Percentiles rank a stretch among this genome's conserved stretches.
Evolutionary conservation across 2,113 vertebrate genomes (phyloP).

Genomic region (Telmatochromis sp.): DNA sequence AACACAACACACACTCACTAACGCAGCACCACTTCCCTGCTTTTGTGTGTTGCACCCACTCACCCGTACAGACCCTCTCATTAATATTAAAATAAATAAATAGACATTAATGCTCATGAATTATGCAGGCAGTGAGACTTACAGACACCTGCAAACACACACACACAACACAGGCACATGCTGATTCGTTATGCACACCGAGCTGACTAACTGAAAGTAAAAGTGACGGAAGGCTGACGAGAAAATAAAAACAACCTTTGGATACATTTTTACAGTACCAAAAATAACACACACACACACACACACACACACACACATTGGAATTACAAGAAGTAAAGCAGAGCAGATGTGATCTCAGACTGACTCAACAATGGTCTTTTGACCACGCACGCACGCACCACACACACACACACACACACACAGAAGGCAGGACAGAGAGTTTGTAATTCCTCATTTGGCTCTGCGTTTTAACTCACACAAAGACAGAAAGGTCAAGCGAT

Average conservation of each 20-base stretch:
- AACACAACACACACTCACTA: not conserved
- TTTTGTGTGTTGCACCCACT: slow-evolving; percentile 25
- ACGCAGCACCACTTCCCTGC: not conserved
- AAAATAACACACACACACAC: not conserved
- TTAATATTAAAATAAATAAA: slow-evolving; percentile 64
- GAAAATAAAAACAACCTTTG: not conserved
- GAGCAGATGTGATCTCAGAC: not conserved
- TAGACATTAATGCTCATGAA: slow-evolving; percentile 55
- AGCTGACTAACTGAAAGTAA: not conserved
- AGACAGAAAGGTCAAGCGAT: not conserved
- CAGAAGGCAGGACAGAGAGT: not conserved
- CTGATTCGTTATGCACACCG: not conserved
- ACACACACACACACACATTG: not conserved
- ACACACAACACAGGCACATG: not conserved
- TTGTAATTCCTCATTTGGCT: not conserved
- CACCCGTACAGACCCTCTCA: slow-evolving; percentile 18
- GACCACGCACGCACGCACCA: rapidly evolving
- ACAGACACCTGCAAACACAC: not conserved
- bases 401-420: not conserved
- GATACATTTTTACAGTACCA: not conserved
- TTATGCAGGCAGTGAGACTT: slow-evolving; percentile 30
- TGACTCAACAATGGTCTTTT: not conserved
- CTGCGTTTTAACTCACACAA: not conserved
- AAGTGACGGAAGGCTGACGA: not conserved
- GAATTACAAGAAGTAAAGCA: not conserved